These are phyloP conservation scores for Manis crassicaudata DNA, from an alignment of 2,797 vertebrate species.

Conservation along the genomic window DNA sequence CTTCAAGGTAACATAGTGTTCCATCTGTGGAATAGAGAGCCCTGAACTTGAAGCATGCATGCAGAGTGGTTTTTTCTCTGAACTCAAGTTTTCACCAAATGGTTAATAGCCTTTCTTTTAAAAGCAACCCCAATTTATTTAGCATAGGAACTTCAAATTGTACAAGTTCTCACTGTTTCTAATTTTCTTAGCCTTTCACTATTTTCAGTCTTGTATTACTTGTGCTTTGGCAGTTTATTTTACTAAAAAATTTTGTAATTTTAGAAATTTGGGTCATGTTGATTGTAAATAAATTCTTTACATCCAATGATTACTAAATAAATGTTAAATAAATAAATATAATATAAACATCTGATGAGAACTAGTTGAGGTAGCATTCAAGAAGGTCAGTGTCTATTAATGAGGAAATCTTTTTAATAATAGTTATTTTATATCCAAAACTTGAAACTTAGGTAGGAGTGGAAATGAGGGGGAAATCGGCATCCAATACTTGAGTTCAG, in stretches of 20 bases:
- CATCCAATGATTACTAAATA: conserved; percentile 42
- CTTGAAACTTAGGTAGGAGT: background rate
- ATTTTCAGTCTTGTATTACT: conserved; percentile 29
- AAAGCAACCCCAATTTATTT: conserved; percentile 76
- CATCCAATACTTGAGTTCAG: background rate
- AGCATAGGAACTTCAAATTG: conserved; percentile 70
- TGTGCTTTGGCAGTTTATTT: conserved; percentile 11
- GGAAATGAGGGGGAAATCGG: background rate
- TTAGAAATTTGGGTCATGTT: conserved; percentile 23
- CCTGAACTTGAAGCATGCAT: conserved; percentile 85
- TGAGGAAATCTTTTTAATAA: conserved; percentile 61
- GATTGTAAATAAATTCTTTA: conserved; percentile 53
- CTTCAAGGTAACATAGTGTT: conserved; percentile 92
- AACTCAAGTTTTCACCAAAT: conserved; percentile 79
- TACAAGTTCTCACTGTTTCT: conserved; percentile 38
- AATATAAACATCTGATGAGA: conserved; percentile 47
- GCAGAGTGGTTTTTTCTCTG: conserved; percentile 76
- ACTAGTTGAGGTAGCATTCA: conserved; percentile 24
- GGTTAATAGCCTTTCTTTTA: conserved; percentile 79
- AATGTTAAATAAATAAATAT: conserved; percentile 52
- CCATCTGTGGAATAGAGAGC: conserved; percentile 87
- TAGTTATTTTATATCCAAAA: conserved; percentile 14
- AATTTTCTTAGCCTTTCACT: conserved; percentile 3
- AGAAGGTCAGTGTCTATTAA: conserved; percentile 52
- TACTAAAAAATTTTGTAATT: conserved; percentile 47